These are phyloP conservation scores for Junonia oenone DNA, from an alignment of 2,888 invertebrate genomes.

Conservation along the genomic window DNA sequence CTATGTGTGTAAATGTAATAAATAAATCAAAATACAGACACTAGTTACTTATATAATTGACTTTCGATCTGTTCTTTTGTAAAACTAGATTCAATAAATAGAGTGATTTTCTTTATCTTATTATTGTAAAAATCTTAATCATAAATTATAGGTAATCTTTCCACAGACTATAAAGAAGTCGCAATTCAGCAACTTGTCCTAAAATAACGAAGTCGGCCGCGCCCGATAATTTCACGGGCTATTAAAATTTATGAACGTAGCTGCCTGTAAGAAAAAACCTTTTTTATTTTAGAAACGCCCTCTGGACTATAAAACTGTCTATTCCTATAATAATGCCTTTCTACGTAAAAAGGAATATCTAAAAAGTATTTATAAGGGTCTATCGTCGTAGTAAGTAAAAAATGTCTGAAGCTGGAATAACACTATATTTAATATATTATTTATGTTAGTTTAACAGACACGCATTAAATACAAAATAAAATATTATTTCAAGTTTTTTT, in stretches of 20 bases:
- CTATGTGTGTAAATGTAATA: no score
- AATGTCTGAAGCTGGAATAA: no score
- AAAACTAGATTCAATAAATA: no score
- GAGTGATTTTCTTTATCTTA: background rate
- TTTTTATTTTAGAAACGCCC: slow-evolving; percentile 2
- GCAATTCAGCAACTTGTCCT: background rate
- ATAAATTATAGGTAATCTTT: background rate
- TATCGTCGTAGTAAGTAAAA: background rate
- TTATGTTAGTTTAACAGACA: no score
- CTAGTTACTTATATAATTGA: no score
- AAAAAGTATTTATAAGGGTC: background rate
- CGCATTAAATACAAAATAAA: no score
- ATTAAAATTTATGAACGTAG: slow-evolving; percentile 23
- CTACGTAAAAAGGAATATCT: background rate
- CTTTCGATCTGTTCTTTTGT: no score
- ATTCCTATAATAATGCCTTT: slow-evolving; percentile 14
- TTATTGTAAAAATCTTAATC: no score
- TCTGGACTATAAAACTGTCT: slow-evolving; percentile 22
- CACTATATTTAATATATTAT: no score
- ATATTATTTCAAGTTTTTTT: no score
- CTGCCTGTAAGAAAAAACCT: slow-evolving; percentile 27
- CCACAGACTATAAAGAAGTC: background rate
- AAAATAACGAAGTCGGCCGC: background rate
- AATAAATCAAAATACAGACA: no score
- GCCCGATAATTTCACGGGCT: slow-evolving; percentile 15